Percentiles rank a stretch among this genome's conserved stretches.
These are phyloP conservation scores for Eunapius fragilis DNA, from an alignment of 37 sponge, comb jelly and placozoan genomes.

Conservation along the genomic window DNA sequence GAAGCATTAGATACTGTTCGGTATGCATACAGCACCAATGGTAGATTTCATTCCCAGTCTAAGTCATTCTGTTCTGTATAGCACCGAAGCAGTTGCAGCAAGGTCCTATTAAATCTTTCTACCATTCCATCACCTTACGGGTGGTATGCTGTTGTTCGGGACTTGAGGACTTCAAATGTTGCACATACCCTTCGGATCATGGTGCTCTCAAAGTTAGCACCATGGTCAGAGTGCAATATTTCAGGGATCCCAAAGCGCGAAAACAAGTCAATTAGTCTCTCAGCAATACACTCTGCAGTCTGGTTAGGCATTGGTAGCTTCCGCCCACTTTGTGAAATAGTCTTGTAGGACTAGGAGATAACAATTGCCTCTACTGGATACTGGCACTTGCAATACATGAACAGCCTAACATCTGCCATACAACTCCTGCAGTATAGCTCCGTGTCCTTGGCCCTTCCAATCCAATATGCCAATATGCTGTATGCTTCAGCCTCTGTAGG, in stretches of 20 bases:
- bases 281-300: slow-evolving; percentile 22
- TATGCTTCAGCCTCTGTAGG: slow-evolving; percentile 20
- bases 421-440: slow-evolving; percentile 46
- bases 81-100: slow-evolving; percentile 51
- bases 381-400: slow-evolving; percentile 59
- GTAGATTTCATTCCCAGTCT: slow-evolving; percentile 68
- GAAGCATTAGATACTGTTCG: slow-evolving; percentile 48
- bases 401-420: slow-evolving; percentile 46
- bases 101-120: slow-evolving; percentile 49
- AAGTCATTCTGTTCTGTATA: slow-evolving; percentile 31
- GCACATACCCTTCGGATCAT: slow-evolving; percentile 14
- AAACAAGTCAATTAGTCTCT: slow-evolving; percentile 20
- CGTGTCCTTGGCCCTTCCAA: slow-evolving; percentile 46
- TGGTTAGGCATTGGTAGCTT: slow-evolving; percentile 58
- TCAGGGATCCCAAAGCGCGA: slow-evolving; percentile 20
- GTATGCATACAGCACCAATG: slow-evolving; percentile 59
- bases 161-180: slow-evolving; percentile 45
- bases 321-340: slow-evolving; percentile 72
- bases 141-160: slow-evolving; percentile 54
- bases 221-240: slow-evolving; percentile 62
- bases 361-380: slow-evolving; percentile 37
- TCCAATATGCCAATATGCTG: slow-evolving; percentile 68
- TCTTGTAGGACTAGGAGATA: slow-evolving; percentile 62
- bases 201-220: slow-evolving; percentile 63
- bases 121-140: slow-evolving; percentile 75